Percentiles rank a stretch among this genome's conserved stretches.
Evolutionary conservation across 2,113 vertebrate genomes (phyloP).

Genomic region (Pao palembangensis): DNA sequence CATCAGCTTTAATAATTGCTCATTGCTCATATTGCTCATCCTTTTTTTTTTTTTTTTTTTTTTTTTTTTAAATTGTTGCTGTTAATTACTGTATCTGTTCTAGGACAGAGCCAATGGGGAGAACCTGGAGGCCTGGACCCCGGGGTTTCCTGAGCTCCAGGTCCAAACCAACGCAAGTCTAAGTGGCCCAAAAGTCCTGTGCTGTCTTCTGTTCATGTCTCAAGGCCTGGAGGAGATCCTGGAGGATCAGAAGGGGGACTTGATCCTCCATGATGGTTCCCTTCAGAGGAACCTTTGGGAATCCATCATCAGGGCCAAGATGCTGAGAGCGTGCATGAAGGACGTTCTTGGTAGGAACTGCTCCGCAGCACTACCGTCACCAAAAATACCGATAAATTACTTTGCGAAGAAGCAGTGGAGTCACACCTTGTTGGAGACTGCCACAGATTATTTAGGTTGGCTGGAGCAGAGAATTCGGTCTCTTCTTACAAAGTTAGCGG

Average conservation of each 20-base stretch:
- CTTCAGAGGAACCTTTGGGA: not conserved
- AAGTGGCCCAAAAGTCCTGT: conserved; percentile 4
- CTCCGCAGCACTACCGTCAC: not conserved
- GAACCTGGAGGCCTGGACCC: not conserved
- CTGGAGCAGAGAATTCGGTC: not conserved
- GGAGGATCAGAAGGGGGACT: conserved; percentile 22
- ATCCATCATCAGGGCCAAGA: accelerated
- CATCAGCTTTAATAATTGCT: too few species aligned
- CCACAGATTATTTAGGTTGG: conserved; percentile 44
- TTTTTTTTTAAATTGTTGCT: too few species aligned
- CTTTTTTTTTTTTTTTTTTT: too few species aligned
- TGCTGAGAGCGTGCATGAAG: conserved; percentile 15
- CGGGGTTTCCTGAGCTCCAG: conserved; percentile 46
- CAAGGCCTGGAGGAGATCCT: conserved; percentile 26
- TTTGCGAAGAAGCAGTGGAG: conserved; percentile 61
- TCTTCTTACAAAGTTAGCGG: not conserved
- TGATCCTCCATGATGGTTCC: not conserved
- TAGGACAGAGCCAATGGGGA: conserved; percentile 46
- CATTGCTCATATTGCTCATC: too few species aligned
- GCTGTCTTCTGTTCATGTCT: conserved; percentile 50
- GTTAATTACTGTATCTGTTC: not conserved
- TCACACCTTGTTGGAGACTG: conserved; percentile 37
- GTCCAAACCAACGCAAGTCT: not conserved
- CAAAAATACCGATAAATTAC: not conserved
- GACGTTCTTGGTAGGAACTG: not conserved